Conservation (phyloP, 1,140 invertebrate species). For the Periplaneta americana region DNA sequence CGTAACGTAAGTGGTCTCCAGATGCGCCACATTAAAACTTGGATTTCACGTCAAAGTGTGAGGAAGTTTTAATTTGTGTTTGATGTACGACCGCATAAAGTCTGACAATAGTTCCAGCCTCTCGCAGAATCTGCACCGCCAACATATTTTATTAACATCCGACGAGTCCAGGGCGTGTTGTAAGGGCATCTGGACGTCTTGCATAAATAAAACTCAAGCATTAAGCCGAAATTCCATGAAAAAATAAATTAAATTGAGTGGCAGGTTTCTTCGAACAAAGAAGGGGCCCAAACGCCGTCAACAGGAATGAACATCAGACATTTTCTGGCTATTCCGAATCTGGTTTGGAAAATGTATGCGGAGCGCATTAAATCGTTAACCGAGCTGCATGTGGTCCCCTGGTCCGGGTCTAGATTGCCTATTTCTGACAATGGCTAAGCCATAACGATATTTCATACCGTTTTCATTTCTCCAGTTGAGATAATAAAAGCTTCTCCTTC, state of each 20-base stretch:
- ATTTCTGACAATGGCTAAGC: not conserved
- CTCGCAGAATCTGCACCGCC: no score
- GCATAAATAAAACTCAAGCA: not conserved
- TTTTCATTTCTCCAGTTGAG: not conserved
- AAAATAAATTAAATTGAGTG: not conserved
- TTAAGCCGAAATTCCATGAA: not conserved
- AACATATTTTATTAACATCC: not conserved
- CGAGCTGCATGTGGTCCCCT: not conserved
- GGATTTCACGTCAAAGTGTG: no score
- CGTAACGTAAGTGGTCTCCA: no score
- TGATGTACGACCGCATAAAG: no score
- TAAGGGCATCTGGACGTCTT: not conserved
- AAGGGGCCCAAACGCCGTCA: not conserved
- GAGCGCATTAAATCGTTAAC: not conserved
- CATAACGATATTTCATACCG: not conserved
- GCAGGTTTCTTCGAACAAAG: not conserved
- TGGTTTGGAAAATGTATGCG: no score
- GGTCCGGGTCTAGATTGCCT: not conserved
- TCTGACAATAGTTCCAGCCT: no score
- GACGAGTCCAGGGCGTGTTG: not conserved
- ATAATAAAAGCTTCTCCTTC: not conserved
- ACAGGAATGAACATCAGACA: not conserved
- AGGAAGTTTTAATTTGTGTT: no score
- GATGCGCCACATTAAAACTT: no score
- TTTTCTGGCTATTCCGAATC: not conserved